These are phyloP conservation scores for Pipistrellus nathusii DNA, from an alignment of 2,797 vertebrate genomes.

Conservation along the genomic window DNA sequence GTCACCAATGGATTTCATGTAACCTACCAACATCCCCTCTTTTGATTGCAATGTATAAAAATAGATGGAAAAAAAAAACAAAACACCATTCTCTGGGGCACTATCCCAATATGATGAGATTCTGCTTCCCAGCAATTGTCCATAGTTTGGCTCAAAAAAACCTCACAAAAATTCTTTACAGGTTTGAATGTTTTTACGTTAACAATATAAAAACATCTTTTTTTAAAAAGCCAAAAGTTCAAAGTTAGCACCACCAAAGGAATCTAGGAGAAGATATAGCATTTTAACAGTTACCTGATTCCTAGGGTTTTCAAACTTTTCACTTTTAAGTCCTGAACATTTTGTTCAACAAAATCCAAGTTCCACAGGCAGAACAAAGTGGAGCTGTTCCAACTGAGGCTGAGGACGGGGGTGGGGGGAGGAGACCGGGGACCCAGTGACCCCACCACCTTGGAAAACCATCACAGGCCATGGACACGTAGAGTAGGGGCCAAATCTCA, in stretches of 20 bases:
- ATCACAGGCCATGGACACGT: background rate
- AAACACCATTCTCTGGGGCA: no score
- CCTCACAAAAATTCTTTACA: no score
- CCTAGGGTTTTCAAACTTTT: background rate
- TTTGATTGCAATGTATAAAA: no score
- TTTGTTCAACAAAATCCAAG: conserved; percentile 2
- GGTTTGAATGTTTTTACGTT: no score
- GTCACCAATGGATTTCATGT: no score
- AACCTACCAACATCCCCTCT: no score
- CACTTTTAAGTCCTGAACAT: background rate
- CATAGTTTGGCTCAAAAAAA: no score
- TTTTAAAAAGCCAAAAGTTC: background rate
- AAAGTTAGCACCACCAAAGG: conserved; percentile 18
- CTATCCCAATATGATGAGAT: no score
- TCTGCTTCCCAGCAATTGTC: no score
- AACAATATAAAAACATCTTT: background rate
- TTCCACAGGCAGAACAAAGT: background rate
- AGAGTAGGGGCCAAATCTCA: background rate
- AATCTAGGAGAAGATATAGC: background rate
- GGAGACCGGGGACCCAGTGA: background rate
- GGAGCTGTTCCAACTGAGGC: background rate
- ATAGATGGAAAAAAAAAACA: no score
- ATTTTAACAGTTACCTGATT: background rate
- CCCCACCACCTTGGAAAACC: background rate
- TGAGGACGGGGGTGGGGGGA: rapidly evolving